These are phyloP conservation scores for Sabellastarte sp. DNA, from an alignment of 2,888 invertebrate genomes.

Conservation along the genomic window DNA sequence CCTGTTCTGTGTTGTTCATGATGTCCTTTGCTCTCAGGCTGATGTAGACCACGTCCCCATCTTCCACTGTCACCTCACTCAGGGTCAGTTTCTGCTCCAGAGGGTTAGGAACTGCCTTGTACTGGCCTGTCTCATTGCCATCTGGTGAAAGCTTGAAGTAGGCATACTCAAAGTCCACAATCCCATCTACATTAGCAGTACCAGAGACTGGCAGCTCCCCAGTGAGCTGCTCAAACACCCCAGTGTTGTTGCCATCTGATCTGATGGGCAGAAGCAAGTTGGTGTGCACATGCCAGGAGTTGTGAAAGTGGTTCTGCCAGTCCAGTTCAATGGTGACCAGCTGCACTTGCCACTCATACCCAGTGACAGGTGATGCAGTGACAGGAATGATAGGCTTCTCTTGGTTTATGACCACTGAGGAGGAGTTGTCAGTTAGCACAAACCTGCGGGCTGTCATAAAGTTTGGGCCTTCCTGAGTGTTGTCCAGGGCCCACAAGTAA, in stretches of 20 bases:
- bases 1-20: background rate
- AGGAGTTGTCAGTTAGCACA: background rate
- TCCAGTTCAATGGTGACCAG: background rate
- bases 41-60: background rate
- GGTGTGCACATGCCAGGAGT: background rate
- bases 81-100: background rate
- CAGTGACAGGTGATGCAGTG: background rate
- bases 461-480: background rate
- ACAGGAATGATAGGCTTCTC: background rate
- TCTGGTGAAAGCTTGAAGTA: background rate
- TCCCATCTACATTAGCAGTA: background rate
- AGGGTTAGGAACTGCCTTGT: background rate
- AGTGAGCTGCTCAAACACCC: background rate
- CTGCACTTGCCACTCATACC: background rate
- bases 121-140: background rate
- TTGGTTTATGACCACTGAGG: background rate
- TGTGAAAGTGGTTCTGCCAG: background rate
- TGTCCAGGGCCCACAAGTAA: background rate
- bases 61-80: background rate
- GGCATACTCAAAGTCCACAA: background rate
- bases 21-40: background rate
- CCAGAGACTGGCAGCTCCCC: background rate
- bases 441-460: background rate
- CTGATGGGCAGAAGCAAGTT: background rate
- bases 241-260: background rate